phyloP scores from a whole-genome alignment of 2,113 vertebrate genomes.

The Erinaceus europaeus region DNA sequence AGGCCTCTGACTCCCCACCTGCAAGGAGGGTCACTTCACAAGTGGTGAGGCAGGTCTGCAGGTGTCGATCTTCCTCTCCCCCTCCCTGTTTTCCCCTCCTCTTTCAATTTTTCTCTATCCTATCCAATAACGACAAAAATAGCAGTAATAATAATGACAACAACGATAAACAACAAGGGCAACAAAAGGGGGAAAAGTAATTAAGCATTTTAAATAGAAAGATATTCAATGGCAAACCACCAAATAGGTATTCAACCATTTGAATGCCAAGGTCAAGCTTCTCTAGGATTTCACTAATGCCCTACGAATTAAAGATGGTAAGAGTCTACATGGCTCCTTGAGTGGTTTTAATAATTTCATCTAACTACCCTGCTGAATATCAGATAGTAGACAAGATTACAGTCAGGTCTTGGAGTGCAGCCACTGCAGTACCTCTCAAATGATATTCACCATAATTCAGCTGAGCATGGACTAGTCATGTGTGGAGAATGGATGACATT shows the following conservation, averaged over 20 bases:
- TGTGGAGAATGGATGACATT: conserved; percentile 61
- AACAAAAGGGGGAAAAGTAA: no score
- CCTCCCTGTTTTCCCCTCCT: no score
- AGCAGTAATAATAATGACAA: no score
- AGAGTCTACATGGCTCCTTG: conserved; percentile 2
- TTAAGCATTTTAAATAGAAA: not conserved
- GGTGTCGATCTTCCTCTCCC: no score
- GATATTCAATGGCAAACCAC: not conserved
- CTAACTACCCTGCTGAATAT: conserved; percentile 33
- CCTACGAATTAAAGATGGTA: not conserved
- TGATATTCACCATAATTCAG: conserved; percentile 56
- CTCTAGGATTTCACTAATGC: not conserved
- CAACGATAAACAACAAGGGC: no score
- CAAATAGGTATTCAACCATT: not conserved
- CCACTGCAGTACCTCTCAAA: conserved; percentile 33
- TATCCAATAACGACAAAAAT: no score
- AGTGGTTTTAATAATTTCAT: conserved; percentile 32
- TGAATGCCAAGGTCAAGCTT: not conserved
- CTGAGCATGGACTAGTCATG: conserved; percentile 53
- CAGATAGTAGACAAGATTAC: not conserved
- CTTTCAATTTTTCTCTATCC: no score
- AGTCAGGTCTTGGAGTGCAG: conserved; percentile 42
- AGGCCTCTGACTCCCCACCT: no score
- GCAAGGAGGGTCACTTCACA: no score
- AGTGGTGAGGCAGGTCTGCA: no score